Percentiles rank a stretch among this genome's conserved stretches.
Conservation (phyloP, 2,797 vertebrate species). For the Coccyzus lansbergi region DNA sequence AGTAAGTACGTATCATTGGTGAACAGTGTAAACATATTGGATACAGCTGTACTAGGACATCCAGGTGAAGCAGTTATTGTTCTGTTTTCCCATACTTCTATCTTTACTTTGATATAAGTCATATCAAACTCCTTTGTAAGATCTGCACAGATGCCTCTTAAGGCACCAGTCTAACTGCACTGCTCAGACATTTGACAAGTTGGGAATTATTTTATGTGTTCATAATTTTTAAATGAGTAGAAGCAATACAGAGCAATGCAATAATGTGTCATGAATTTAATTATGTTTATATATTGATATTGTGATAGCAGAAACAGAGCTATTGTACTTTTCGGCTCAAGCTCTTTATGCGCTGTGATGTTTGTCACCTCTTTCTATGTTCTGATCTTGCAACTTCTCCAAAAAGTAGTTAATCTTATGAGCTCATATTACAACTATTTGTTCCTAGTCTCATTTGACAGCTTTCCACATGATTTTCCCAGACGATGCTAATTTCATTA, state of each 20-base stretch:
- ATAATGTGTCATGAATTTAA: conserved; percentile 75
- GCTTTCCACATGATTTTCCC: background rate
- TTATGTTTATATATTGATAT: conserved; percentile 75
- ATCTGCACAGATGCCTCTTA: conserved; percentile 31
- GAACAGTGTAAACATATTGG: conserved; percentile 65
- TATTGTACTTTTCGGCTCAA: conserved; percentile 63
- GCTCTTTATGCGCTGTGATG: conserved; percentile 35
- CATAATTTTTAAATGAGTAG: conserved; percentile 73
- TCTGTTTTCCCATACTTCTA: conserved; percentile 5
- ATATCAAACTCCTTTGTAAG: background rate
- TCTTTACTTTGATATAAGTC: conserved; percentile 27
- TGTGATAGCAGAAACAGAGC: conserved; percentile 36
- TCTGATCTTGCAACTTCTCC: background rate
- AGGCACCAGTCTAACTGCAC: background rate
- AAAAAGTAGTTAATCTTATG: conserved; percentile 4
- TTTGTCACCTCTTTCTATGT: conserved; percentile 1
- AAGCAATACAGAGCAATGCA: conserved; percentile 56
- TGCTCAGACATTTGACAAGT: conserved; percentile 50
- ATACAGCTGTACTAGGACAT: background rate
- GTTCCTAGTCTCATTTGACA: background rate
- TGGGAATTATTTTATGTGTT: conserved; percentile 64
- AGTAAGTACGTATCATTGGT: conserved; percentile 69
- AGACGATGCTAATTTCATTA: background rate
- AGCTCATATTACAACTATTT: background rate
- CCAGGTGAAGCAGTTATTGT: conserved; percentile 36